Conservation (phyloP, 2,888 invertebrate species). For the Microctonus brassicae region DNA sequence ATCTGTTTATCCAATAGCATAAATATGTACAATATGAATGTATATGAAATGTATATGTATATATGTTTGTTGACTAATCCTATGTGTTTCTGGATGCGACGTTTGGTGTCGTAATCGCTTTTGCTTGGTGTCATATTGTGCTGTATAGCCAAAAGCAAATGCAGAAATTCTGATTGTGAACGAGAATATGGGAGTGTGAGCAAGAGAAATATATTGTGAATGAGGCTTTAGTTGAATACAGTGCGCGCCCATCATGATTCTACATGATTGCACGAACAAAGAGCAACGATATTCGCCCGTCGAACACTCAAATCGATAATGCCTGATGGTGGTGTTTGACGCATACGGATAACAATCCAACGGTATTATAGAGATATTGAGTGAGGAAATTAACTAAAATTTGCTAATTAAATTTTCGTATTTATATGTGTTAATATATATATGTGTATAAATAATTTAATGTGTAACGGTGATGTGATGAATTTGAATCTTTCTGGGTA, state of each 20-base stretch:
- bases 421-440: not conserved
- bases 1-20: too few species aligned
- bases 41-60: too few species aligned
- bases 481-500: too few species aligned
- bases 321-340: constrained; percentile 21
- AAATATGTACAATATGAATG: too few species aligned
- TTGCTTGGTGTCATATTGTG: constrained; percentile 2
- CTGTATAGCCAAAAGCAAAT: not conserved
- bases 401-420: constrained; percentile 34
- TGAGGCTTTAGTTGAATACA: not conserved
- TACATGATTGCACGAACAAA: constrained; percentile 43
- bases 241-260: constrained; percentile 26
- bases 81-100: not conserved
- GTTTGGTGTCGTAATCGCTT: not conserved
- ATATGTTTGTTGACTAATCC: not conserved
- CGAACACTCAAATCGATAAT: constrained; percentile 30
- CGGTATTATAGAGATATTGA: not conserved
- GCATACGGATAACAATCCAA: constrained; percentile 31
- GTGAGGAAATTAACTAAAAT: constrained; percentile 34
- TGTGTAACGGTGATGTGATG: too few species aligned
- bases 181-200: constrained; percentile 10
- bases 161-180: not conserved
- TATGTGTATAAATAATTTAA: not conserved
- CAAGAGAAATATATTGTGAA: not conserved
- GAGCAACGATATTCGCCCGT: constrained; percentile 4